Evolutionary conservation across 1,140 invertebrate genomes (phyloP), one percentile per base, ranked within the genome.

Genomic region (Leptinotarsa lineolata): DNA sequence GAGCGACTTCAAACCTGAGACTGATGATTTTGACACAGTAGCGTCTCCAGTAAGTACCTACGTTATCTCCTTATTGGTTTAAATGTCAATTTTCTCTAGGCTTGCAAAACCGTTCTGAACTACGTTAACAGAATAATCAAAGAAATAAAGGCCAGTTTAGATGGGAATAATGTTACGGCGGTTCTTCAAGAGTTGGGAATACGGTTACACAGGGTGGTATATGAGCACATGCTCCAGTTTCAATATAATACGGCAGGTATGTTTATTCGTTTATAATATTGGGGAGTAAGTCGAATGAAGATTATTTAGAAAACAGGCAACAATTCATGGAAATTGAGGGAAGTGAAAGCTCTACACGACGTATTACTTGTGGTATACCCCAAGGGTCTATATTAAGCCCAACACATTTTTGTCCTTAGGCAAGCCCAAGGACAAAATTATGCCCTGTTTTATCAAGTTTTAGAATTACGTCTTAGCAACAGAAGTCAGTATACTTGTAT

Each of bases 1-100:
- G 83, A 93, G 92, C 1, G 97, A 99, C 84, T 99, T 97, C 80
- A 97, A 95, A 82, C 96, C 97, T 0, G 97, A 99, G 85, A 92
- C 88, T 5, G 93, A 94, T 80, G 90, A 92, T 5, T 80, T 86
- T 61, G 92, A 94, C 79, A 94, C 92, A 1, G 84, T 94, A 24
- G 90, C 91, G 8, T 94, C 93, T 30, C 85, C 89, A 4, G 91
- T 91, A 85, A 86, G 82, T 81, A 66, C 44, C 15, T 13, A 39
- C 15, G 22, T n/a, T 30, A 44, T 67, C 3, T 67, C 61, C 8
- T 1, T n/a, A 63, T 21, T 2, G 2, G 20, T 30, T 30, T 15
- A 13, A 18, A 63, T 63, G 58, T 5, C 11, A 30, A 63, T 63
- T 54, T 15, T 18, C 86, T 85, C 44, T 77, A 96, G 94, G 95